Evolutionary conservation across 2,888 invertebrate genomes (phyloP).

Genomic region (Chalcosyrphus nemorum): DNA sequence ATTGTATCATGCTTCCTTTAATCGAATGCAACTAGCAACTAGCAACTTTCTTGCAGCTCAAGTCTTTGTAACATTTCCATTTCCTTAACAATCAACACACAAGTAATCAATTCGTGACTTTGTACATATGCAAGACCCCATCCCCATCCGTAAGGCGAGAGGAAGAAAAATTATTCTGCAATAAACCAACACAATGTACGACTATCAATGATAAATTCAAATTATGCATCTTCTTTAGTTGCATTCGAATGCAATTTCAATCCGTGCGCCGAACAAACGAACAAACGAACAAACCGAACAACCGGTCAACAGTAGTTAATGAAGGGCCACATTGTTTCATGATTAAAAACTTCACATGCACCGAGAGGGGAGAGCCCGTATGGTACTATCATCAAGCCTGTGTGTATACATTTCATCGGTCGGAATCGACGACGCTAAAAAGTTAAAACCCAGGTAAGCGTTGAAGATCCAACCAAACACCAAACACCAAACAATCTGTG

Average conservation of each 20-base stretch:
- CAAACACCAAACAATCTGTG: slow-evolving; percentile 73
- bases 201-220: slow-evolving; percentile 60
- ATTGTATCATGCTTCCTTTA: background rate
- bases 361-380: slow-evolving; percentile 9
- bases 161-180: background rate
- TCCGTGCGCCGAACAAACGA: slow-evolving; percentile 38
- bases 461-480: slow-evolving; percentile 66
- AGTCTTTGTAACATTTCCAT: slow-evolving; percentile 34
- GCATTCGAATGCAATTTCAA: slow-evolving; percentile 65
- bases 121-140: slow-evolving; percentile 36
- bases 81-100: slow-evolving; percentile 51
- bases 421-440: slow-evolving; percentile 12
- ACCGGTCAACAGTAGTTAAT: slow-evolving; percentile 70
- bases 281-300: slow-evolving; percentile 54
- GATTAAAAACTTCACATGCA: slow-evolving; percentile 69
- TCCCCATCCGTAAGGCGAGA: background rate
- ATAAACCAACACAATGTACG: slow-evolving; percentile 55
- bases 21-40: background rate
- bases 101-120: slow-evolving; percentile 34
- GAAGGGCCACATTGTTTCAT: slow-evolving; percentile 73
- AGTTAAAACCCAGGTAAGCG: slow-evolving; percentile 62
- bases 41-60: slow-evolving; percentile 28
- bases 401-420: slow-evolving; percentile 28
- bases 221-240: slow-evolving; percentile 48
- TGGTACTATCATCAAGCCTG: slow-evolving; percentile 21